A percentile compares a stretch with the other conserved stretches of the same genome.
These are phyloP conservation scores for Rhaphigaster nebulosa DNA, from an alignment of 2,888 invertebrate species.

Conservation along the genomic window DNA sequence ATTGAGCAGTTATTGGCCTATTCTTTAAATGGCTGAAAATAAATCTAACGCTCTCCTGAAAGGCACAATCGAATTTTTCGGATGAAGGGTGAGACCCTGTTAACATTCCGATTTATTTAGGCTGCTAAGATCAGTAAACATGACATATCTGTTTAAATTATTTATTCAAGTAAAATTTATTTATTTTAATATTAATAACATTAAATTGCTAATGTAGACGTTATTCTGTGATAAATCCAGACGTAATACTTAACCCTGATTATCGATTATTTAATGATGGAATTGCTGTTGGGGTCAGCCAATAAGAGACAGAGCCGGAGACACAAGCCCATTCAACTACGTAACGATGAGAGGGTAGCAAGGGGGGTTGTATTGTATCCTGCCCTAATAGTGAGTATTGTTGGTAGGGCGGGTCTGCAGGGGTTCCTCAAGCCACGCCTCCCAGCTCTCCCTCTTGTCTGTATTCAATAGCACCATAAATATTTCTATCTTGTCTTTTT, in stretches of 20 bases:
- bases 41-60: too few relatives aligned
- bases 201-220: background rate
- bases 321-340: background rate
- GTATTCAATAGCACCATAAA: constrained; percentile 30
- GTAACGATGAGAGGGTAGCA: background rate
- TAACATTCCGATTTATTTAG: too few relatives aligned
- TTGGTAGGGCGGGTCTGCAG: constrained; percentile 15
- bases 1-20: too few relatives aligned
- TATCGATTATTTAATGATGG: constrained; percentile 8
- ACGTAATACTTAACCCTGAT: background rate
- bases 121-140: too few relatives aligned
- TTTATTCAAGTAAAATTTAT: too few relatives aligned
- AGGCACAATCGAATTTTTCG: too few relatives aligned
- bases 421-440: constrained; percentile 24
- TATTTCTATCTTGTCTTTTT: constrained; percentile 28
- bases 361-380: background rate
- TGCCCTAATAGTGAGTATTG: constrained; percentile 6
- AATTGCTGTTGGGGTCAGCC: background rate
- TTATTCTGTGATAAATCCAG: background rate
- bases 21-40: too few relatives aligned
- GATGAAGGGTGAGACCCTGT: too few relatives aligned
- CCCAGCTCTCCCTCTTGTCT: background rate
- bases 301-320: background rate
- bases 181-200: too few relatives aligned
- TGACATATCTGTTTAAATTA: too few relatives aligned